Evolutionary conservation across 2,888 invertebrate genomes (phyloP), one percentile per base, ranked within the genome.

Genomic region (Melolontha melolontha): DNA sequence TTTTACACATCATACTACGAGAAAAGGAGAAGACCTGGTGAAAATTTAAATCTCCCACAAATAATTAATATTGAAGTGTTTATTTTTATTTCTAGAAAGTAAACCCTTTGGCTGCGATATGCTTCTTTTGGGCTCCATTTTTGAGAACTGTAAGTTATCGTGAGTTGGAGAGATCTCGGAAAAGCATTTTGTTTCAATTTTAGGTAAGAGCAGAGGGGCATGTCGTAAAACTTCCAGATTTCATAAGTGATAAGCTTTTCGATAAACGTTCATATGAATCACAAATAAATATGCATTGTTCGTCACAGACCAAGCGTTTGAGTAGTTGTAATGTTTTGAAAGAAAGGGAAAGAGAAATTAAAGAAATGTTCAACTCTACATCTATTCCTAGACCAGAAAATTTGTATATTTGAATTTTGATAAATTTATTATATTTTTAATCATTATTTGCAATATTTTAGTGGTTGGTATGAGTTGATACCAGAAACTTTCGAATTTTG

Each of bases 401-500:
- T 79, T 95, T 95, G 94, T 92, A 85, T 47, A 14, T 47, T 63
- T 16, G n/a, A 59, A 67, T 29, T 44, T 59, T 41, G 22, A 2
- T 22, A 22, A 22, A 22, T 51, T 16, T 14, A 17, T 39, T 41
- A 66, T 42, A 51, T 11, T 51, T 29, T 39, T 42, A 29, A 27
- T 17, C 7, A 7, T 47, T 68, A 55, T 34, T 29, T 64, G n/a
- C 54, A 39, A 62, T 64, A 68, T 86, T 85, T 49, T 77, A 92
- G 95, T 95, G 96, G 97, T 74, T 97, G 97, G 41, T 97, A 91
- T 78, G 84, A 90, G 39, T 89, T 98, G 50, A 86, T 87, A 57
- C 97, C 97, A 4, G 85, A 86, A 64, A 81, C 86, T 16, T 86
- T 96, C 59, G 98, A 98, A 83, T 98, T 98, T 83, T 98, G 97